These are phyloP conservation scores for Atrichornis clamosus DNA, from an alignment of 2,113 vertebrate genomes.

Conservation along the genomic window DNA sequence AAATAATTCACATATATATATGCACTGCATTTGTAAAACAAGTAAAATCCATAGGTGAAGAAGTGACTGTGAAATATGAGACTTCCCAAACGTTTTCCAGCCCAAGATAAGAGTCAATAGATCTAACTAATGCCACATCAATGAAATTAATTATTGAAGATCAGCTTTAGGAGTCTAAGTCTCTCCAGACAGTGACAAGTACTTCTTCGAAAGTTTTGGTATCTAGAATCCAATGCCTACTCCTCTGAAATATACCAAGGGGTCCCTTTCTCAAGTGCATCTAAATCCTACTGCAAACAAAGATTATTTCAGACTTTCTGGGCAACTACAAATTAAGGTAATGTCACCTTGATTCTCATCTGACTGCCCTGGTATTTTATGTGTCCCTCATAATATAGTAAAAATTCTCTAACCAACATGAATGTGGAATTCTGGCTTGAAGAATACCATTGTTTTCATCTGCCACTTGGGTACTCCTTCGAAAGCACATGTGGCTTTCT, in stretches of 20 bases:
- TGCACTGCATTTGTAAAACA: neutral
- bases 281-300: neutral
- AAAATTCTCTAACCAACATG: neutral
- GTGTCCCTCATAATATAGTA: accelerated
- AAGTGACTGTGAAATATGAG: neutral
- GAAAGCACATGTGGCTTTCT: neutral
- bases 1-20: neutral
- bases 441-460: neutral
- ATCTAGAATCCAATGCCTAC: neutral
- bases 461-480: neutral
- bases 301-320: neutral
- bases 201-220: neutral
- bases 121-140: neutral
- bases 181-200: neutral
- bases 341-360: neutral
- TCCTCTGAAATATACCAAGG: neutral
- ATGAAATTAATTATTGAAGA: neutral
- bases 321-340: neutral
- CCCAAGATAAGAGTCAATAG: neutral
- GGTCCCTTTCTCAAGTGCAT: neutral
- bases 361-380: neutral
- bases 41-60: neutral
- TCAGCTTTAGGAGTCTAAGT: neutral
- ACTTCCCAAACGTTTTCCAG: neutral
- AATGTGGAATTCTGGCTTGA: neutral